A percentile compares a stretch with the other conserved stretches of the same genome.
Evolutionary conservation across 2,888 invertebrate species (phyloP).

Genomic region (Deilephila porcellus): DNA sequence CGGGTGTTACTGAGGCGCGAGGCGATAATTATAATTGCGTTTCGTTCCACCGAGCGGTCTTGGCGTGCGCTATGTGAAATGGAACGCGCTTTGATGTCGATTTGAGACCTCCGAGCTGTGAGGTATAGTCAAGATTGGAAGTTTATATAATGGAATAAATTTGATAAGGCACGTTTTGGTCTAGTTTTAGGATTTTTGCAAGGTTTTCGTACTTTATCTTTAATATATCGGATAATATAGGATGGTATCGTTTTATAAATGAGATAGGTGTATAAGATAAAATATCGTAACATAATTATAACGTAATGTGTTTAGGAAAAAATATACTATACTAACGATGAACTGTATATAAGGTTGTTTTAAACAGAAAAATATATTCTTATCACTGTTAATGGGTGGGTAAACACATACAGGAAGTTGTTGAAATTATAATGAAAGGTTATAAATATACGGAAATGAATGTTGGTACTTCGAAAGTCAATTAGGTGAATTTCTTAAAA

Average conservation of each 20-base stretch:
- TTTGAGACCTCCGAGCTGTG: not conserved
- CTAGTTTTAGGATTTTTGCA: no score
- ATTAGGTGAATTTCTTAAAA: not conserved
- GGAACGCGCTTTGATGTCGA: constrained; percentile 15
- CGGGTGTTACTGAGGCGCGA: constrained; percentile 16
- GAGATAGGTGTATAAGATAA: no score
- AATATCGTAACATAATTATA: no score
- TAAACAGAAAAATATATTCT: not conserved
- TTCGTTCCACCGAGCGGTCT: constrained; percentile 8
- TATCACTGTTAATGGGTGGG: no score
- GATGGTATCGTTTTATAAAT: no score
- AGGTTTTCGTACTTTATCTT: no score
- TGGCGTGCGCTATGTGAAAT: constrained; percentile 16
- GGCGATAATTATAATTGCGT: constrained; percentile 25
- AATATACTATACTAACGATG: no score
- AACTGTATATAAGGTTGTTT: no score
- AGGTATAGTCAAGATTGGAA: not conserved
- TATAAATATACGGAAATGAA: not conserved
- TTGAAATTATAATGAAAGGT: not conserved
- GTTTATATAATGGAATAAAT: no score
- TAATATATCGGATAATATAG: no score
- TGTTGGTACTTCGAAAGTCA: not conserved
- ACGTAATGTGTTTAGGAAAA: no score
- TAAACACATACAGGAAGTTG: not conserved
- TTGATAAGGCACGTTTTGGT: no score